Base-by-base conservation (phyloP, 2,113 vertebrate species). In the Ursus arctos region DNA sequence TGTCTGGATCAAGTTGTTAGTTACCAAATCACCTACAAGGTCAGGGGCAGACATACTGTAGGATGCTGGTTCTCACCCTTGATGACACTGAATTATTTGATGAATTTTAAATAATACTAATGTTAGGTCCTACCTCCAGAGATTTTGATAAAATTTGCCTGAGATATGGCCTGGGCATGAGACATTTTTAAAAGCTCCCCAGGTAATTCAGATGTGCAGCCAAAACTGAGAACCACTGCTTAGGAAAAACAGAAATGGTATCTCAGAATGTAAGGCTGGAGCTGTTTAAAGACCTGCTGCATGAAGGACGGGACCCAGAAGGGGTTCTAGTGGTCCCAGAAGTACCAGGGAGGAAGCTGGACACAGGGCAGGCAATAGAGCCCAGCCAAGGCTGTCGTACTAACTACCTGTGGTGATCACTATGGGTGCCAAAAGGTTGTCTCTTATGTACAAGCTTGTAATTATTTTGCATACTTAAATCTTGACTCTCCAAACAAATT, bases 391-490 rank as follows among this genome's bases (percentile, higher is more conserved):
- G 3, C 12, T 6, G 0, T 22, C 63, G 51, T 11, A 57, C n/a
- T 43, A 1, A 22, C 43, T 40, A 0, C 55, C 77, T 7, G 0
- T 24, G 24, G 53, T 33, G n/a, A 47, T 86, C 24, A 6, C 0
- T 21, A 11, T 71, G 28, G 7, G 8, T 83, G 31, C 40, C 51
- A 10, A 55, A 59, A 4, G 49, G 10, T 55, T 10, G 61, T 65
- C 33, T 82, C 47, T 69, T 8, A 2, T 0, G 21, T 16, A 8
- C 28, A 22, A 9, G 22, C 57, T 57, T 82, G 15, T 63, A 43
- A 95, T 88, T 85, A 47, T 63, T 95, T 88, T 80, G 10, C n/a
- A 15, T 31, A 13, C 36, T 77, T 92, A 65, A 92, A 79, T 80
- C 33, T 97, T 72, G 84, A 40, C 88, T 93, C 74, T 71, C 24